Evolutionary conservation across 2,113 vertebrate genomes (phyloP).

Genomic region (Lynx canadensis): DNA sequence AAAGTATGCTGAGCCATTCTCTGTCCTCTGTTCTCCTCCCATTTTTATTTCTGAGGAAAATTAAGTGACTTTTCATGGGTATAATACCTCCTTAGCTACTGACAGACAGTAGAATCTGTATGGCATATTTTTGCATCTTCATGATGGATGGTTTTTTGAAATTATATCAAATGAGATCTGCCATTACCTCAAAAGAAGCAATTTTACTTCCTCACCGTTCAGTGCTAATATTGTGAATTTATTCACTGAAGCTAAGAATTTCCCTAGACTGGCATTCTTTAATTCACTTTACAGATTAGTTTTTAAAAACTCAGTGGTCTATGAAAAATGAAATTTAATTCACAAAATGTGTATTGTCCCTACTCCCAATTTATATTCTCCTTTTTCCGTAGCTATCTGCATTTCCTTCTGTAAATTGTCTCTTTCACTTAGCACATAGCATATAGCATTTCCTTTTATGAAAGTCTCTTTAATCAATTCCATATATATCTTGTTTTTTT

Average conservation of each 20-base stretch:
- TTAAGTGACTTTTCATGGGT: conserved; percentile 37
- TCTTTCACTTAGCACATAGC: conserved; percentile 10
- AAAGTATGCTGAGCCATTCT: not conserved
- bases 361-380: conserved; percentile 20
- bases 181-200: conserved; percentile 59
- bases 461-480: not conserved
- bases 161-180: conserved; percentile 52
- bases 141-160: conserved; percentile 34
- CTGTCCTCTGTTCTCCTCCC: not conserved
- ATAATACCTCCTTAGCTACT: conserved; percentile 23
- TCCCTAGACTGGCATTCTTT: not conserved
- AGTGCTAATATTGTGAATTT: conserved; percentile 49
- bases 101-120: conserved; percentile 6
- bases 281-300: conserved; percentile 59
- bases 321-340: conserved; percentile 62
- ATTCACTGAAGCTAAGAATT: conserved; percentile 37
- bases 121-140: conserved; percentile 51
- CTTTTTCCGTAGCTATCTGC: conserved; percentile 16
- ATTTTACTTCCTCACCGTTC: conserved; percentile 61
- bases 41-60: conserved; percentile 55
- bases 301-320: conserved; percentile 41
- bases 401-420: not conserved
- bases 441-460: not conserved
- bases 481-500: conserved; percentile 25
- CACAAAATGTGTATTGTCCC: conserved; percentile 48